Evolutionary conservation across 35 echinoderm and acorn worm genomes (phyloP), one percentile per base, ranked within the genome.

Genomic region (Ptychodera flava): DNA sequence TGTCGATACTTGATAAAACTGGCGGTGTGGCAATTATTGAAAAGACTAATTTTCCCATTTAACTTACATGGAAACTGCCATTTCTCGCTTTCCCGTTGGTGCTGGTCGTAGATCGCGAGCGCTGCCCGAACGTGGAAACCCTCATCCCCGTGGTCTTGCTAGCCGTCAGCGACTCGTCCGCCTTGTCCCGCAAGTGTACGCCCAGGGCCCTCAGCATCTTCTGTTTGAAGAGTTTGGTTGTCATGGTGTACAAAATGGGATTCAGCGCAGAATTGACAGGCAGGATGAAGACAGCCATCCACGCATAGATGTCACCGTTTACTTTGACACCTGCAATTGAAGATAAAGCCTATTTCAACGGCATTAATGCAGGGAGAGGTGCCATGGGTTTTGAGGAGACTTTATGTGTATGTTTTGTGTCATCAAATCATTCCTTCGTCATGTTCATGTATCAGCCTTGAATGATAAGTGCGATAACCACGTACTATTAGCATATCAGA

Each of bases 211-310:
- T 30, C 1, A 82, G 32, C 34, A 16, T 31, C 32, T 34, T 82
- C 35, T 33, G 80, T 33, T 33, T 15, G 27, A 33, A 33, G 30
- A 33, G 31, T 35, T 79, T 80, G 16, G 77, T 36, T 34, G 85
- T 32, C 37, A 86, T 31, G 12, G 92, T 87, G 37, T 86, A 90
- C 29, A 86, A 90, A 30, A 52, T 91, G 12, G 93, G 93, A 34
- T 94, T 94, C 30, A 94, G 76, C 33, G 93, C 81, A 22, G 89
- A 91, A 76, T 94, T 94, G 31, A 91, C 83, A 1, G 93, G 93
- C 6, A 94, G 83, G 16, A 94, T 88, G 78, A 94, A 90, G 33
- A 94, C 89, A 28, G 93, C 93, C 1, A 81, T 88, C 93, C 93
- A 94, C 31, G 89, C 93, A 28, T 94, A 94, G 0, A 94, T 22